Evolutionary conservation across 2,888 invertebrate genomes (phyloP), one percentile per base, ranked within the genome.

Genomic region (Artemia sp.): DNA sequence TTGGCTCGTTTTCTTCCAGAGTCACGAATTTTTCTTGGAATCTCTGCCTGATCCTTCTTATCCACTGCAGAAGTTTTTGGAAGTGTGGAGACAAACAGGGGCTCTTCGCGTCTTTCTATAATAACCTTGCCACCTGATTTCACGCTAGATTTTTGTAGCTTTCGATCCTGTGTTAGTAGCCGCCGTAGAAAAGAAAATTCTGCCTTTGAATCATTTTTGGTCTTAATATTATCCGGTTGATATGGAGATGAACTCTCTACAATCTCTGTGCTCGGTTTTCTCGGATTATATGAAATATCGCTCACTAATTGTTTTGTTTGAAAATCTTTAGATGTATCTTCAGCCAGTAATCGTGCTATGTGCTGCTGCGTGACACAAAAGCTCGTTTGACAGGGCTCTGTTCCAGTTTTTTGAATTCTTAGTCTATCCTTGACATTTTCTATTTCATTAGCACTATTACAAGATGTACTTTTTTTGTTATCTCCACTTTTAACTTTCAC

Each of bases 341-440:
- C 64, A 58, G 64, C 64, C n/a, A 58, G 64, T 19, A 58, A 24
- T 58, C 24, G n/a, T 9, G 64, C 64, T 58, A 58, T 58, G 8
- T 58, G 64, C 24, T 58, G 64, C 64, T 58, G 64, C 14, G 64
- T 58, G n/a, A 58, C 64, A 8, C 64, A 24, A 58, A 58, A 58
- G 24, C 64, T 58, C 8, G 14, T 58, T 9, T 9, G 64, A 58
- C 64, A 58, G 9, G 24, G 64, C 14, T 19, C 14, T 58, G 64
- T 58, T 58, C 64, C 64, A n/a, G 24, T 58, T n/a, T n/a, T 10
- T 24, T 58, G 14, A 10, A 24, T 58, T 58, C 24, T 24, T 19
- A 24, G 64, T 24, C 14, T 1, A 10, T 58, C 64, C 64, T 58
- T 58, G 64, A 58, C 11, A 24, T 58, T 58, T 24, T 58, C 14